phyloP scores from a whole-genome alignment of 2,888 invertebrate species.

The Xylota segnis region DNA sequence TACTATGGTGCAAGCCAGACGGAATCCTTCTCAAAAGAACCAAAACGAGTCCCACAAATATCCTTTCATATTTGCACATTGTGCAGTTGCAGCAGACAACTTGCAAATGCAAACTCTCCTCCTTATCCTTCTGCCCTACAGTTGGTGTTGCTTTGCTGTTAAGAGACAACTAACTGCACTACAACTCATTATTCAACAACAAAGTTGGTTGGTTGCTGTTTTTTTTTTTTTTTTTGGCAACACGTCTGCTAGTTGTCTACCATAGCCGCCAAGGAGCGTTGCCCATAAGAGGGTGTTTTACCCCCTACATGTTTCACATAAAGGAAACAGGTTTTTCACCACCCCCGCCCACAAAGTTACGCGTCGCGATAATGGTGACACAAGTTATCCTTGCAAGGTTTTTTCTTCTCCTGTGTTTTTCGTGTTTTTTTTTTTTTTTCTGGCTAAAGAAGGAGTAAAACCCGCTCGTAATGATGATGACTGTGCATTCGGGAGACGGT shows the following conservation, averaged over 20 bases:
- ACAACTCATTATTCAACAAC: constrained; percentile 76
- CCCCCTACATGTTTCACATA: constrained; percentile 29
- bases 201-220: constrained; percentile 36
- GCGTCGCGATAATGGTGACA: constrained; percentile 75
- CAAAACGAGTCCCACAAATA: constrained; percentile 33
- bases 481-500: constrained; percentile 66
- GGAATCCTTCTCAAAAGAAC: constrained; percentile 34
- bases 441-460: constrained; percentile 32
- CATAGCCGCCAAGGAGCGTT: constrained; percentile 41
- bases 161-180: constrained; percentile 71
- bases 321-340: constrained; percentile 38
- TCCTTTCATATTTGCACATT: constrained; percentile 72
- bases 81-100: constrained; percentile 72
- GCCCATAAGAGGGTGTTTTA: constrained; percentile 40
- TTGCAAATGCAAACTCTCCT: constrained; percentile 47
- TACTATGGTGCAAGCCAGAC: too few species aligned
- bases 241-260: constrained; percentile 76
- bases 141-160: constrained; percentile 30
- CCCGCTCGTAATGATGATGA: constrained; percentile 73
- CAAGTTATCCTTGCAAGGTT: constrained; percentile 63
- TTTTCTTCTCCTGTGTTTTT: constrained; percentile 12
- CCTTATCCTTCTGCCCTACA: constrained; percentile 20
- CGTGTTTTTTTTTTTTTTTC: constrained; percentile 18
- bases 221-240: constrained; percentile 39
- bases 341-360: constrained; percentile 54